These are phyloP conservation scores for Opisthograptis luteolata DNA, from an alignment of 2,888 invertebrate genomes.

Conservation along the genomic window DNA sequence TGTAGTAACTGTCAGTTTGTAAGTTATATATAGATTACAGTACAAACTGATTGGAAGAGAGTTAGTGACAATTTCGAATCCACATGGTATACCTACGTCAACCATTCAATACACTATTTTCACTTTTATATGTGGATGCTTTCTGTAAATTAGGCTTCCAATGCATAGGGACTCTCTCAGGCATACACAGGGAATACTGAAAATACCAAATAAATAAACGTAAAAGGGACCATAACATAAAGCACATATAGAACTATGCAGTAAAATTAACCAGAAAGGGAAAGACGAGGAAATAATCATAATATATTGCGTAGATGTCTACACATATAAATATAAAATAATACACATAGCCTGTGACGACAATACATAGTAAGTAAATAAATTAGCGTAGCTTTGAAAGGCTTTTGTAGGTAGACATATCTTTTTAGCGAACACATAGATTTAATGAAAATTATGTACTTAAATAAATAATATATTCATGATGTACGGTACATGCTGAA, in stretches of 20 bases:
- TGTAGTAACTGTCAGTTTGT: slow-evolving; percentile 51
- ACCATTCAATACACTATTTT: slow-evolving; percentile 84
- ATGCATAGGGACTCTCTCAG: slow-evolving; percentile 83
- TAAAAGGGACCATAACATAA: slow-evolving; percentile 54
- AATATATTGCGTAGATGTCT: slow-evolving; percentile 12
- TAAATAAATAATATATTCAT: slow-evolving; percentile 27
- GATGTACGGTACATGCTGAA: slow-evolving; percentile 71
- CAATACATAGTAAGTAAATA: slow-evolving; percentile 1
- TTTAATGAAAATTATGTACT: slow-evolving; percentile 21
- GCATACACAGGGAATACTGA: slow-evolving; percentile 84
- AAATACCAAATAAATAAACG: slow-evolving; percentile 64
- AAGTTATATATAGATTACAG: slow-evolving; percentile 42
- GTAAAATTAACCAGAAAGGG: slow-evolving; percentile 12
- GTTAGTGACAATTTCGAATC: slow-evolving; percentile 38
- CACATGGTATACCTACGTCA: slow-evolving; percentile 73
- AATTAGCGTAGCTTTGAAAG: slow-evolving; percentile 13
- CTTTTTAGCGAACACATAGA: slow-evolving; percentile 27
- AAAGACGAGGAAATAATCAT: slow-evolving; percentile 1
- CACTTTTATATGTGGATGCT: slow-evolving; percentile 84
- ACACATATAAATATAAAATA: slow-evolving; percentile 7
- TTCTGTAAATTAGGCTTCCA: slow-evolving; percentile 84
- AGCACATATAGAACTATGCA: slow-evolving; percentile 41
- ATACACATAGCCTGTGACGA: slow-evolving; percentile 21
- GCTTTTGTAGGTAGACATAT: background rate
- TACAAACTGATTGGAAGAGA: slow-evolving; percentile 49